Evolutionary conservation across 2,113 vertebrate genomes (phyloP), one percentile per base, ranked within the genome.

Genomic region (Lophura nycthemera): DNA sequence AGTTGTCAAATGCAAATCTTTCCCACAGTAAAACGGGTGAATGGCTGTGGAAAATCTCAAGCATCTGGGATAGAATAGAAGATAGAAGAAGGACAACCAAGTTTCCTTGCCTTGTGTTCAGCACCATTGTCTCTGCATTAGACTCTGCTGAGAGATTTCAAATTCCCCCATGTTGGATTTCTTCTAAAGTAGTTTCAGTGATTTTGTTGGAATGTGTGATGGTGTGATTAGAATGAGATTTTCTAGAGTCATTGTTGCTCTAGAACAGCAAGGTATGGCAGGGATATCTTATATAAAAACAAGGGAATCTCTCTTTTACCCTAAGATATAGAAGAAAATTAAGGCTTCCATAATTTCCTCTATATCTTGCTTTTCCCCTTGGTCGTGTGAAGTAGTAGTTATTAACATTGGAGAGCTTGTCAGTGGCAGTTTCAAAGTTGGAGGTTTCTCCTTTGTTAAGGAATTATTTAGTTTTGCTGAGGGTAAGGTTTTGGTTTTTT

Each of bases 1-100:
- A 93, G 78, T 79, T 92, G 89, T 91, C 87, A 94, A 91, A 94
- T 89, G 86, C 63, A 91, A 70, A 89, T 94, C 50, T 83, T 86
- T 87, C 59, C 50, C 67, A 74, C 64, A 73, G 45, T 83, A 83
- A 93, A 95, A 77, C 0, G 36, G 18, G 40, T 89, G 77, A 87
- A 57, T 87, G 67, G 36, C 50, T 90, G 59, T 91, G 86, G 78
- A 84, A 96, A 94, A 89, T 89, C 78, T 71, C 81, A 95, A 60
- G 50, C 59, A 70, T 90, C 43, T 89, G 10, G 84, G 36, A 27
- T 89, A 73, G 24, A 72, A 57, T 5, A 25, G 27, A 66, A 69
- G 30, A 48, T 70, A 13, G 0, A 78, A 65, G 71, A 60, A 73
- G 25, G 7, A 66, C 59, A 78, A 66, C 48, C 36, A 88, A 17